Percentiles rank a stretch among this genome's conserved stretches.
phyloP scores from a whole-genome alignment of 2,113 vertebrate genomes.

The Arvicanthis niloticus region DNA sequence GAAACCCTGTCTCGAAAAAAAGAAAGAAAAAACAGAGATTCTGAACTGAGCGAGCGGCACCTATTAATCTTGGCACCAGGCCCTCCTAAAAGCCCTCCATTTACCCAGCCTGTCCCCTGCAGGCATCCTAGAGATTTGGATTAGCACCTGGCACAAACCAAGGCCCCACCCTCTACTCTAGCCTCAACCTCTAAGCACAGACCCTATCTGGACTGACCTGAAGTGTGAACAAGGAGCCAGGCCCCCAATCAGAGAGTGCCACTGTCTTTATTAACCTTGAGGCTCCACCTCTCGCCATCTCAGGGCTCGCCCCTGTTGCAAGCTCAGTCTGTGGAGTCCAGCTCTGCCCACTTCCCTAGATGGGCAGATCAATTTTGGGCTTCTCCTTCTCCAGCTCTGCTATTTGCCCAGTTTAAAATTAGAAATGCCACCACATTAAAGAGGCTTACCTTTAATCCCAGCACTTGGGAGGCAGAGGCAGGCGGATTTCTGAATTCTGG shows the following conservation, averaged over 20 bases:
- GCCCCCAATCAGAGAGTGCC: not conserved
- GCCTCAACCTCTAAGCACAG: not conserved
- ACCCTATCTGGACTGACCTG: not conserved
- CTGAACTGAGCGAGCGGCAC: not conserved
- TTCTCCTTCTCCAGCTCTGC: not conserved
- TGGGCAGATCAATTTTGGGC: not conserved
- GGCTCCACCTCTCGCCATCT: rapidly evolving
- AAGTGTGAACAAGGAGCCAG: not conserved
- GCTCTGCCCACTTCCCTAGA: not conserved
- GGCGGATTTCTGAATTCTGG: not conserved
- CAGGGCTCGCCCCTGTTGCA: not conserved
- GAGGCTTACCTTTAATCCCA: not conserved
- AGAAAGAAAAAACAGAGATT: no score
- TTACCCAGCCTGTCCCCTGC: rapidly evolving
- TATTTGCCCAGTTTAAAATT: not conserved
- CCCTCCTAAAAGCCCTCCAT: not conserved
- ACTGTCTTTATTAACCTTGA: not conserved
- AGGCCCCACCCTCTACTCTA: not conserved
- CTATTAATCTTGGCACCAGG: not conserved
- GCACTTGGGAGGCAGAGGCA: not conserved
- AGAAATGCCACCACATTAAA: not conserved
- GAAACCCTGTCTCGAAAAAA: no score
- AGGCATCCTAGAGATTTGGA: not conserved
- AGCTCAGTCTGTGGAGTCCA: not conserved
- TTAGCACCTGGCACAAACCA: not conserved